Evolutionary conservation across 2,888 invertebrate genomes (phyloP), one percentile per base, ranked within the genome.

Genomic region (Pyrgus malvae): DNA sequence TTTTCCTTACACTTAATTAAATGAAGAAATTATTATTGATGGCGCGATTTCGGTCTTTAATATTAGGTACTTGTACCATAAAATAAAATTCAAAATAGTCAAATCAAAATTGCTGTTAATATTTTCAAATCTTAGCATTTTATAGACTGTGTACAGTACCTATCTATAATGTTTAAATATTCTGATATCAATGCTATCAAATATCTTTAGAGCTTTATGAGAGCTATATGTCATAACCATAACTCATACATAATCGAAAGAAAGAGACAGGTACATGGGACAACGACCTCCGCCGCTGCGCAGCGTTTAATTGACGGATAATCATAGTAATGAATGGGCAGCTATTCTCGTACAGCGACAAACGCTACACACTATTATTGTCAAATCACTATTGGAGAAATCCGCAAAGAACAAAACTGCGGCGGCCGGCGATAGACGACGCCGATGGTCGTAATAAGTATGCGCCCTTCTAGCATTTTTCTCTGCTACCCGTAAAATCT

Each of bases 401-500:
- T 82, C 76, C 72, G 72, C 74, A 72, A 69, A 64, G 62, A 62
- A 60, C 55, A 55, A 59, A 44, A 55, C 56, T 45, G 53, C 48
- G 55, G 55, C 55, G n/a, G 23, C 6, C 6, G 29, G 9, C 2
- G 59, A 61, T 63, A 61, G 56, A 59, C 61, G 58, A 63, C 56
- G 63, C 59, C 71, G 74, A 69, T 65, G 71, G 71, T 69, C 72
- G 71, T 72, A 73, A 67, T 68, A 66, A 64, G 68, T 71, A 76
- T 71, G 77, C 78, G 78, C 83, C 82, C 83, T 82, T 79, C 77
- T 79, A 74, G 73, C 76, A 78, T 82, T 82, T 84, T 83, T 81
- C 76, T 80, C 76, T 80, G 70, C 71, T 73, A 70, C 70, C 74
- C 68, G 74, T 78, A 78, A 78, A 78, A 66, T 57, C 53, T 65